Evolutionary conservation across 2,888 invertebrate species (phyloP), one percentile per base, ranked within the genome.

Genomic region (Philereme vetulata): DNA sequence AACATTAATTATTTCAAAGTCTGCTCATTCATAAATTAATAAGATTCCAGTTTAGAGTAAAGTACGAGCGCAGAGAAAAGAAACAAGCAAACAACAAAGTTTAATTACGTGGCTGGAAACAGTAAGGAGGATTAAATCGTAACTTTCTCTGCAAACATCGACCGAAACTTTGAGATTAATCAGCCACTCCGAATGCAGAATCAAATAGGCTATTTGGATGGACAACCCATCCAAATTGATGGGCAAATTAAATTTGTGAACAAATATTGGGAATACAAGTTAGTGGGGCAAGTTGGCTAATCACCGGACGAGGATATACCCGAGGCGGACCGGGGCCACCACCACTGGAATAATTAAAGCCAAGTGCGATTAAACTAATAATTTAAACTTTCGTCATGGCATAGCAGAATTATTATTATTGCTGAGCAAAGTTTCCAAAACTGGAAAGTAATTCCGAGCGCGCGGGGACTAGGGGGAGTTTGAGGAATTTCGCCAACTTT

Each of bases 341-440:
- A 67, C 71, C 67, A 67, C 64, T 65, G 58, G 74, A 78, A 85
- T 87, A 90, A 92, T 90, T 88, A 88, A 87, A 85, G 81, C 82
- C 66, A 85, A 84, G 82, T 85, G 74, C 84, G 85, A 91, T 90
- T 90, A 86, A 88, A 88, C 89, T 88, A 90, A 90, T 90, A 90
- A 89, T 88, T 90, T 88, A 86, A 91, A 90, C 85, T 91, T 90
- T 87, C 85, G 85, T 87, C 89, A 86, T 86, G 85, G 84, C 86
- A 79, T 76, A 82, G 85, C 81, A 72, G 81, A 90, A 86, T 91
- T 91, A 90, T 90, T 90, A 89, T 89, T 88, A 89, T 88, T 86
- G 83, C 79, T 78, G 75, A 72, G 72, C 77, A 90, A 21, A 90
- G 82, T 90, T 90, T 83, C 76, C 71, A 85, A 81, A 86, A 88